phyloP scores from a whole-genome alignment of 2,113 vertebrate genomes.

The Dryoscopus gambensis region DNA sequence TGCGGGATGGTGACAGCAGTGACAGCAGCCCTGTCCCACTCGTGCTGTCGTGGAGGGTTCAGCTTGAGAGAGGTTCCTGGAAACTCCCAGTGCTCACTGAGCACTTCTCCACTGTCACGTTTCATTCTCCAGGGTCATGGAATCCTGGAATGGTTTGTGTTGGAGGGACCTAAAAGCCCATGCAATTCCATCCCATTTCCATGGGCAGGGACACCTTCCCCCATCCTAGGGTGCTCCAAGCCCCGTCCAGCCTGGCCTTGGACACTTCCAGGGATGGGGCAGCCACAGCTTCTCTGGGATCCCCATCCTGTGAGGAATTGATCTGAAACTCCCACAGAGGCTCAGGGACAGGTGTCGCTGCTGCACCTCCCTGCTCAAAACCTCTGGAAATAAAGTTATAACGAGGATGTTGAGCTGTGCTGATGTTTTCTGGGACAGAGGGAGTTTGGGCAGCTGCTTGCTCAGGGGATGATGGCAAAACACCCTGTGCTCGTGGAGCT shows the following conservation, averaged over 20 bases:
- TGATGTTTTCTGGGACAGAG: not conserved
- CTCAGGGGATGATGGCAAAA: not conserved
- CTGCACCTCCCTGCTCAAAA: not conserved
- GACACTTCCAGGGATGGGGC: not conserved
- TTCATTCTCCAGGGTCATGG: not conserved
- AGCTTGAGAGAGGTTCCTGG: not conserved
- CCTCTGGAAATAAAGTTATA: not conserved
- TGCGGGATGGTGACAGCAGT: not conserved
- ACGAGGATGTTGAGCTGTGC: not conserved
- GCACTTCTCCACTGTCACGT: not conserved
- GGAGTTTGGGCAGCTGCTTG: not conserved
- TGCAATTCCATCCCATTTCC: not conserved
- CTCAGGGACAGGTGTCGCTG: not conserved
- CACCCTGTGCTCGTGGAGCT: not conserved
- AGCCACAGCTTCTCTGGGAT: not conserved
- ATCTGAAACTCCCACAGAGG: not conserved
- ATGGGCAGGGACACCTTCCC: not conserved
- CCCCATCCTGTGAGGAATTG: not conserved
- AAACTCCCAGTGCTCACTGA: fast-evolving
- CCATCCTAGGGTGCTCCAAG: not conserved
- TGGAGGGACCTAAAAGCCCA: not conserved
- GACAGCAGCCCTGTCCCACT: not conserved
- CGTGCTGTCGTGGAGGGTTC: fast-evolving
- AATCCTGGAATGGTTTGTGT: not conserved
- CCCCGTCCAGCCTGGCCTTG: fast-evolving